These are phyloP conservation scores for Epirrhoe alternata DNA, from an alignment of 2,888 invertebrate species.

Conservation along the genomic window DNA sequence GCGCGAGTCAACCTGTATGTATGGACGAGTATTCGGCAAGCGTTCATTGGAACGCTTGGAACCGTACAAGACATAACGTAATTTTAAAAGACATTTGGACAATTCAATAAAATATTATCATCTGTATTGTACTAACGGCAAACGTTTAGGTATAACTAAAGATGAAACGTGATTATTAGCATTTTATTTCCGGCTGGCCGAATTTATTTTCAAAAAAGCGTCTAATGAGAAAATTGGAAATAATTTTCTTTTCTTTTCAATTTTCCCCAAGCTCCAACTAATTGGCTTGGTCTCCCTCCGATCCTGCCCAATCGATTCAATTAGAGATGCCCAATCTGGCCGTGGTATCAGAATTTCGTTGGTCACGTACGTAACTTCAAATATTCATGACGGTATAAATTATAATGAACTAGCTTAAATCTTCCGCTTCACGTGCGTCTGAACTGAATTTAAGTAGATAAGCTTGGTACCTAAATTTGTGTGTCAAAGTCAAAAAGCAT, in stretches of 20 bases:
- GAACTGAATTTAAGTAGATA: neutral
- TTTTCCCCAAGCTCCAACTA: constrained; percentile 3
- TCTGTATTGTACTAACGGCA: neutral
- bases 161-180: constrained; percentile 2
- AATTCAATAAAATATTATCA: neutral
- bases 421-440: neutral
- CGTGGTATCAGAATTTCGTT: constrained; percentile 21
- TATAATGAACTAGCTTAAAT: constrained; percentile 24
- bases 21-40: too few relatives aligned
- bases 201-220: neutral
- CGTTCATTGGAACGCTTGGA: too few relatives aligned
- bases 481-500: too few relatives aligned
- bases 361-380: constrained; percentile 43
- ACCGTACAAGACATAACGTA: neutral
- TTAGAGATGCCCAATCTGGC: constrained; percentile 26
- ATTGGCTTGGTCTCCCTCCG: neutral
- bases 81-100: neutral
- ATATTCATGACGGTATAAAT: constrained; percentile 47
- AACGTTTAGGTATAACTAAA: neutral
- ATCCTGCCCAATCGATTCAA: constrained; percentile 22
- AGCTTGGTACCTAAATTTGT: too few relatives aligned
- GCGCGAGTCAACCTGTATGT: too few relatives aligned
- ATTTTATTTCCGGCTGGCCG: neutral
- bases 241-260: constrained; percentile 8
- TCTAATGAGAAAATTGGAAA: constrained; percentile 7